These are phyloP conservation scores for Diadema setosum DNA, from an alignment of 35 echinoderm and acorn worm genomes.

Conservation along the genomic window DNA sequence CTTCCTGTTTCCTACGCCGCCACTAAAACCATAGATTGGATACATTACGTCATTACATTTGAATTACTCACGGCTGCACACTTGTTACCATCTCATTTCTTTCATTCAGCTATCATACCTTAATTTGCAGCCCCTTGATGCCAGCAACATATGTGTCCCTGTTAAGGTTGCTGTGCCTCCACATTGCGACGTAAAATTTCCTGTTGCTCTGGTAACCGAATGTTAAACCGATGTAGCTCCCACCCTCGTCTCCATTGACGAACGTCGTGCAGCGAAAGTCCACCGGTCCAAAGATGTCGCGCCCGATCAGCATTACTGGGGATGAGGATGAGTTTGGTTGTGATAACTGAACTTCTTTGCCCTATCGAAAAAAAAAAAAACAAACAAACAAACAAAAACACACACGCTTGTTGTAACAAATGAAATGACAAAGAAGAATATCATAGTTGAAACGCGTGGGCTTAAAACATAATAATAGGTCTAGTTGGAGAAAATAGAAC, in stretches of 20 bases:
- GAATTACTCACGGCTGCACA: no score
- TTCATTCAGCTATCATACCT: no score
- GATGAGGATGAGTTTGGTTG: slow-evolving; percentile 35
- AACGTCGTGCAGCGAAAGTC: slow-evolving; percentile 54
- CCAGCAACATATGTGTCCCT: slow-evolving; percentile 22
- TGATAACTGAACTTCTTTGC: slow-evolving; percentile 62
- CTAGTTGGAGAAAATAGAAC: no score
- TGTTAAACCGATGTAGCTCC: slow-evolving; percentile 49
- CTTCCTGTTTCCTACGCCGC: no score
- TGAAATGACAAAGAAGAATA: no score
- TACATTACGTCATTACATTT: no score
- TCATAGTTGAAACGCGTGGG: no score
- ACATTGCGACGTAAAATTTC: slow-evolving; percentile 67
- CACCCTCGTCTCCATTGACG: slow-evolving; percentile 40
- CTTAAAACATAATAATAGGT: no score
- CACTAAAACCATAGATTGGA: no score
- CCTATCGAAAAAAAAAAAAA: slow-evolving; percentile 36
- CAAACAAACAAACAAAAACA: no score
- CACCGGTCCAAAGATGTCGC: slow-evolving; percentile 18
- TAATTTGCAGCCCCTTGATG: slow-evolving; percentile 57
- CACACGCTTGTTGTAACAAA: no score
- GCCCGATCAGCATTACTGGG: slow-evolving; percentile 55
- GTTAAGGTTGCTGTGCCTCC: slow-evolving; percentile 48
- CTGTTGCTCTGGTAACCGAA: slow-evolving; percentile 67
- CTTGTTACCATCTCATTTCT: no score